Evolutionary conservation across 2,888 invertebrate species (phyloP).

Genomic region (Norana najaformis): DNA sequence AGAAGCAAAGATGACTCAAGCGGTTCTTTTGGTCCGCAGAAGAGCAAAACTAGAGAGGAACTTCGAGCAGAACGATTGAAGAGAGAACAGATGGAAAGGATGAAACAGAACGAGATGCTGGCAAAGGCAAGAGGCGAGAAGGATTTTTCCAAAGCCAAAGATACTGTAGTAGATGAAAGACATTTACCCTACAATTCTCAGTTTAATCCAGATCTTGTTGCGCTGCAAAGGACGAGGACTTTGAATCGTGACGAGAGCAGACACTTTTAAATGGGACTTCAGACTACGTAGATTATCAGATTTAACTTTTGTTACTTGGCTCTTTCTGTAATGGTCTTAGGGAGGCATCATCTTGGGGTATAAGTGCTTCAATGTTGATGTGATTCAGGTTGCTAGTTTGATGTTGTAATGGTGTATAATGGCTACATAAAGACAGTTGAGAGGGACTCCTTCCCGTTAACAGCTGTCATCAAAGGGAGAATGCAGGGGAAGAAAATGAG

Average conservation of each 20-base stretch:
- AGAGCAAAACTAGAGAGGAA: conserved; percentile 67
- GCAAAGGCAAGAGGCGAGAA: conserved; percentile 71
- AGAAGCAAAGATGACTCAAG: not conserved
- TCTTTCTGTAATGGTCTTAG: not conserved
- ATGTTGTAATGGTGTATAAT: no score
- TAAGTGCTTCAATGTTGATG: not conserved
- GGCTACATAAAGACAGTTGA: no score
- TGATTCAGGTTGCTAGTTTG: not conserved
- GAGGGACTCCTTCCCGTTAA: no score
- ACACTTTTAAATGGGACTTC: not conserved
- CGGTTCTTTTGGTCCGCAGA: conserved; percentile 24
- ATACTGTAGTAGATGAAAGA: conserved; percentile 57
- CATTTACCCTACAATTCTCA: conserved; percentile 90
- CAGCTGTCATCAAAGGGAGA: no score
- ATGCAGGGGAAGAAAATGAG: no score
- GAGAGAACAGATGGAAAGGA: conserved; percentile 79
- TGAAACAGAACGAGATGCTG: conserved; percentile 73
- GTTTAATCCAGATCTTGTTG: conserved; percentile 78
- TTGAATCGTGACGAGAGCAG: not conserved
- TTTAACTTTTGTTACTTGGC: not conserved
- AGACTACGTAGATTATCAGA: not conserved
- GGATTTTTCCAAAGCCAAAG: conserved; percentile 37
- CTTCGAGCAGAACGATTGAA: conserved; percentile 78
- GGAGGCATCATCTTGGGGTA: no score
- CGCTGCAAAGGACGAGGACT: not conserved